These are phyloP conservation scores for Oscheius sp. DNA, from an alignment of 1,140 invertebrate genomes.

Conservation along the genomic window DNA sequence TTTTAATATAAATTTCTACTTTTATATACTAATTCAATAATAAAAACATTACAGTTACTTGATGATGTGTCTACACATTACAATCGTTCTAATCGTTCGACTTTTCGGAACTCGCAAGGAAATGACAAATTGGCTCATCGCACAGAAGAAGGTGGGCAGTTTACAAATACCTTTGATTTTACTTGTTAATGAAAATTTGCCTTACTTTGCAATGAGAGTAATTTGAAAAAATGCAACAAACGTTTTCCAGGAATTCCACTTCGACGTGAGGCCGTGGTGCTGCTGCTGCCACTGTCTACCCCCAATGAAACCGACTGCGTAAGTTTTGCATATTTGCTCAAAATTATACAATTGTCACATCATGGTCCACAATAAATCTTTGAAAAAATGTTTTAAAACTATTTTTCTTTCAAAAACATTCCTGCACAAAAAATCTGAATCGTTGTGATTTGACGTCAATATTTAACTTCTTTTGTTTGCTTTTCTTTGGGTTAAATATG, in stretches of 20 bases:
- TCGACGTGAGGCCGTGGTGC: slow-evolving; percentile 2
- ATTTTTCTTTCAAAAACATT: no score
- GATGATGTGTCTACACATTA: slow-evolving; percentile 18
- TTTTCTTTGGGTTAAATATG: no score
- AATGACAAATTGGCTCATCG: slow-evolving; percentile 1
- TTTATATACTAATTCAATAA: background rate
- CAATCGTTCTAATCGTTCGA: slow-evolving; percentile 4
- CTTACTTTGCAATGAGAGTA: no score
- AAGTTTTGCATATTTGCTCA: no score
- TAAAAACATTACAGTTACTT: background rate
- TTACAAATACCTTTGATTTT: background rate
- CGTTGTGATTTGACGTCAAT: no score
- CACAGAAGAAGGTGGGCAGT: slow-evolving; percentile 1
- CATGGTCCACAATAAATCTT: no score
- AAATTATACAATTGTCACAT: no score
- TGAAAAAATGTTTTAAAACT: no score
- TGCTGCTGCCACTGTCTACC: slow-evolving; percentile 13
- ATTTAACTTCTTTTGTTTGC: no score
- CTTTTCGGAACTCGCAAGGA: slow-evolving; percentile 10
- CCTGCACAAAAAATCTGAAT: no score
- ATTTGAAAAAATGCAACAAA: background rate
- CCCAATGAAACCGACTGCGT: background rate
- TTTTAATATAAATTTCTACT: background rate
- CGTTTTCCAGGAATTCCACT: slow-evolving; percentile 5
- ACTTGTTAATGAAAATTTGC: no score